Percentiles rank a stretch among this genome's conserved stretches.
Evolutionary conservation across 2,797 vertebrate species (phyloP).

Genomic region (Artibeus jamaicensis): DNA sequence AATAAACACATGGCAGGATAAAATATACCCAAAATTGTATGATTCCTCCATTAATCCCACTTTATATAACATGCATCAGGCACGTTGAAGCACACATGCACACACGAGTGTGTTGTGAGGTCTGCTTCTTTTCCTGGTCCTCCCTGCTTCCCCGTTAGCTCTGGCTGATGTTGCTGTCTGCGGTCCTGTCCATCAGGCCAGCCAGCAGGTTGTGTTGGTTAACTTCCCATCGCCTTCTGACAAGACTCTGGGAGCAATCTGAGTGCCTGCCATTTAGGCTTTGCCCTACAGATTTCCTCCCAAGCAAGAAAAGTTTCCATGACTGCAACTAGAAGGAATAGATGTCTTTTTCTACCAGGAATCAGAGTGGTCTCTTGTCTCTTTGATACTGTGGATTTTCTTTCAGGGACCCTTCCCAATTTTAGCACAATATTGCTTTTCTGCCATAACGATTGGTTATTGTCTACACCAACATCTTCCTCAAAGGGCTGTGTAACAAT

Average conservation of each 20-base stretch:
- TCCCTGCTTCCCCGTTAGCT: neutral
- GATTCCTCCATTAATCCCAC: neutral
- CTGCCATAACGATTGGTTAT: neutral
- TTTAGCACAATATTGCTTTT: slow-evolving; percentile 7
- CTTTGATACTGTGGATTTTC: slow-evolving; percentile 53
- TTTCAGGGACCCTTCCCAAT: slow-evolving; percentile 43
- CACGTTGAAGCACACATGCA: neutral
- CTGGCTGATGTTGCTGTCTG: neutral
- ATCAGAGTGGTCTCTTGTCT: slow-evolving; percentile 57
- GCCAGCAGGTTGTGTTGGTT: neutral
- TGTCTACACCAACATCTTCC: neutral
- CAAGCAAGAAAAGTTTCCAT: slow-evolving; percentile 49
- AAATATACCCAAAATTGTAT: neutral
- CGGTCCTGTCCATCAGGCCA: neutral
- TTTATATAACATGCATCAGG: neutral
- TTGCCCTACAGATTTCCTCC: slow-evolving; percentile 55
- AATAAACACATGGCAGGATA: neutral
- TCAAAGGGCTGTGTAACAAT: neutral
- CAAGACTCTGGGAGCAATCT: neutral
- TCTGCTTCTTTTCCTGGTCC: neutral
- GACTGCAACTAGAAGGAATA: slow-evolving; percentile 33
- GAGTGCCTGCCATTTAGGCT: slow-evolving; percentile 42
- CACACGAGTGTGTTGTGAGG: neutral
- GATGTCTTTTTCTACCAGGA: slow-evolving; percentile 50
- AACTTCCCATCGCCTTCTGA: slow-evolving; percentile 26